Base-by-base conservation (phyloP, 2,888 invertebrate species). In the Micropterix aruncella region DNA sequence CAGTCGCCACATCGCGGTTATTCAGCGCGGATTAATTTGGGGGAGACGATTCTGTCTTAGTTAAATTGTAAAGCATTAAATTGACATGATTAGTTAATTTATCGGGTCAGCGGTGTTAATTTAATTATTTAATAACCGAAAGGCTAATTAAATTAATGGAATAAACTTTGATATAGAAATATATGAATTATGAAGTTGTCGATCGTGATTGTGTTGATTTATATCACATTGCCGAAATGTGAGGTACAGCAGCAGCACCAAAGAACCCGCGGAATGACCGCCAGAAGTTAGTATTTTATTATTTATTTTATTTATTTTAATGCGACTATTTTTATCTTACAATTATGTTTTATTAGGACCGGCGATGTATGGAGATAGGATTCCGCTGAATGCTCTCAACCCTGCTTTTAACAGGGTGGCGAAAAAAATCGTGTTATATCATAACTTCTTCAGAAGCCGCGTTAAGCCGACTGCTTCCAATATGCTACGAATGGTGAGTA, bases 381-480 rank as follows among this genome's bases (percentile, higher is more conserved):
- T 78, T 49, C 73, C 75, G 40, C 57, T 63, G 50, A 64, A 38
- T 51, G 72, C 73, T 2, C 59, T 84, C 52, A 65, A 68, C 47
- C 74, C 83, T 1, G 61, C 64, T 43, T 69, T 74, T 51, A 61
- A 70, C 46, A 71, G 73, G 45, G 78, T 84, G 14, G 78, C 79
- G 55, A 70, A 75, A 50, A 84, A 83, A 63, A 83, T 88, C 51
- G 80, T 83, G 2, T 66, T 77, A 16, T 81, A 80, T 53, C 87
- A 87, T 60, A 87, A 88, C 59, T 80, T 77, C 58, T 85, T 86
- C 58, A 74, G 88, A 43, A 75, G 79, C 2, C 79, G 75, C 61
- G 87, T 87, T 19, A 65, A 73, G 46, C 88, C 88, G 1, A 65
- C 75, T 27, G 83, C 87, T 14, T 72, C 83, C n/a, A 85, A 88